Evolutionary conservation across 2,797 vertebrate species (phyloP), one percentile per base, ranked within the genome.

Genomic region (Mionectes olivaceus): DNA sequence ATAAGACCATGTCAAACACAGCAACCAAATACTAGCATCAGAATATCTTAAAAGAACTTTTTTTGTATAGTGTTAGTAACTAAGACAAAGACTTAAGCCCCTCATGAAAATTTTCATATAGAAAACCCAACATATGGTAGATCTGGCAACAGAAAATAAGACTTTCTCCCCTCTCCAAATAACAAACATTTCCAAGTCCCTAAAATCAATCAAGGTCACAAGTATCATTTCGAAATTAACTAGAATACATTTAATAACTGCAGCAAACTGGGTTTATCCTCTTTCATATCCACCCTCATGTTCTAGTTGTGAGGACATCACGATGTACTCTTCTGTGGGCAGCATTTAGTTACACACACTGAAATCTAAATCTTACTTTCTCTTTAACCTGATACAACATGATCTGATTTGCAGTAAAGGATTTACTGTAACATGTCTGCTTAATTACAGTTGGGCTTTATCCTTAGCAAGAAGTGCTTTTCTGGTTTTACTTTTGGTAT

Each of bases 371-470:
- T 67, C 61, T 83, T 67, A 39, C 53, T 63, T 96, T 92, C 67
- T 78, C 56, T 90, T 91, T 96, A 89, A 94, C 30, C 59, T 67
- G 59, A 90, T 71, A 79, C 8, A 89, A 60, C 53, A 19, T 64
- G 61, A 93, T 91, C 91, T 92, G 87, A 90, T 90, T 81, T 90
- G 70, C 69, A 50, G 39, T 35, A 57, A 69, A 63, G 33, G 67
- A 75, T 81, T 91, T 93, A 75, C 77, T 84, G 24, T 39, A 76
- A 76, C 59, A 4, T 33, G 63, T 19, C 78, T 68, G 57, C 47
- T 82, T 83, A 90, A 75, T 65, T 75, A 94, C 61, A 49, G 22
- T 68, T 74, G 81, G 79, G 37, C 28, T 71, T 88, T 28, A 82
- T 52, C 64, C n/a, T 87, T 18, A 70, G 25, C 41, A 56, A 90